Base-by-base conservation (phyloP, 2,797 vertebrate species). In the Decapterus maruadsi region DNA sequence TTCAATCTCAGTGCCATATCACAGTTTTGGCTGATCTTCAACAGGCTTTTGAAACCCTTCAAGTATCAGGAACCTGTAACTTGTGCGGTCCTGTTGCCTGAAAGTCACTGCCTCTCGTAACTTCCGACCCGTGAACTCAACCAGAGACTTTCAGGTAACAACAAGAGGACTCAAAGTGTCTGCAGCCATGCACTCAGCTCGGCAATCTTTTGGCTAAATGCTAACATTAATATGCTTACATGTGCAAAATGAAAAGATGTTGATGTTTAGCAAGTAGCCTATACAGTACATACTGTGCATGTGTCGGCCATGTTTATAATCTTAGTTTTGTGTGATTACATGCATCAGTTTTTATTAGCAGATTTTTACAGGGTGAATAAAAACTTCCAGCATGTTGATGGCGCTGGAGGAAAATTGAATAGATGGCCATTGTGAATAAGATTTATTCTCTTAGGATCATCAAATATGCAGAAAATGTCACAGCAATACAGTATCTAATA, bases 1-100 rank as follows among this genome's bases (percentile, higher is more conserved):
- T 99, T 99, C 95, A 99, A 99, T 89, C 94, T 99, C 91, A 99
- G 96, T 12, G 97, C 98, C 87, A 93, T 99, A 90, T 94, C 95
- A 1, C 98, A 98, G 84, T n/a, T n/a, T n/a, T n/a, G n/a, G n/a
- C n/a, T n/a, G n/a, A 95, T 96, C 74, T 99, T 99, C 93, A 95
- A 95, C 0, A 98, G 98, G 60, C 97, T n/a, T n/a, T n/a, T n/a
- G n/a, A n/a, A n/a, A n/a, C n/a, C 97, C 68, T 99, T 99, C 94
- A 99, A 99, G 92, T 99, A 96, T 90, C 98, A 99, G 93, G 98
- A 99, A 97, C 91, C 97, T n/a, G n/a, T n/a, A n/a, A n/a, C n/a
- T n/a, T n/a, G n/a, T n/a, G n/a, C n/a, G n/a, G n/a, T n/a, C n/a
- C n/a, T n/a, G n/a, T n/a, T n/a, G n/a, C n/a, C n/a, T n/a, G n/a